Percentiles rank a stretch among this genome's conserved stretches.
These are phyloP conservation scores for Diadophis punctatus DNA, from an alignment of 2,113 vertebrate genomes.

Conservation along the genomic window DNA sequence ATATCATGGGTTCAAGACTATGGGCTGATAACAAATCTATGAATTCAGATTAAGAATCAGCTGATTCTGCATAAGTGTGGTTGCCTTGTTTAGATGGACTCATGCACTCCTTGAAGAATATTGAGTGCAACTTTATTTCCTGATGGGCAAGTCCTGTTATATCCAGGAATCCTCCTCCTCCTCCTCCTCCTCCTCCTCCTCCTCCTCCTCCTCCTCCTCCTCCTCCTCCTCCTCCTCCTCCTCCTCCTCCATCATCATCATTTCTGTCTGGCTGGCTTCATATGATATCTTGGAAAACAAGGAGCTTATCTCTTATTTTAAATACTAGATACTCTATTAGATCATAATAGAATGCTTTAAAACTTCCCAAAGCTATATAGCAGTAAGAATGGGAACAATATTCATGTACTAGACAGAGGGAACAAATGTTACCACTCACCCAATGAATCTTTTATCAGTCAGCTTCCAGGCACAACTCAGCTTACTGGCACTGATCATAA, in stretches of 20 bases:
- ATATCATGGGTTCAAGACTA: neutral
- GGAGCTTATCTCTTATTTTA: neutral
- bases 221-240: neutral
- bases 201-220: neutral
- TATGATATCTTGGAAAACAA: neutral
- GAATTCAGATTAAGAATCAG: too few relatives aligned
- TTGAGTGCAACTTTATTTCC: neutral
- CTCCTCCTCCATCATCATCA: neutral
- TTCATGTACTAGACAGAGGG: neutral
- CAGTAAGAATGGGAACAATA: neutral
- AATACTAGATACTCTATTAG: neutral
- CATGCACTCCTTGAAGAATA: neutral
- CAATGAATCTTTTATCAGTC: neutral
- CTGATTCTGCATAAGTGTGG: neutral
- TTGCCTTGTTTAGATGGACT: neutral
- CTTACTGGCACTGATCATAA: neutral
- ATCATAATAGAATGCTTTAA: neutral
- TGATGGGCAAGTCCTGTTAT: neutral
- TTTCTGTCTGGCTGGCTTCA: neutral
- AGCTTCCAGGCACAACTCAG: neutral
- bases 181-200: neutral
- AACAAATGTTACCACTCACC: neutral
- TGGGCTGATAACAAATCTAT: neutral
- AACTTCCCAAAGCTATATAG: neutral
- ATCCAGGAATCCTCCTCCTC: neutral